Base-by-base conservation (phyloP, 1,140 invertebrate species). In the Ooceraea biroi region DNA sequence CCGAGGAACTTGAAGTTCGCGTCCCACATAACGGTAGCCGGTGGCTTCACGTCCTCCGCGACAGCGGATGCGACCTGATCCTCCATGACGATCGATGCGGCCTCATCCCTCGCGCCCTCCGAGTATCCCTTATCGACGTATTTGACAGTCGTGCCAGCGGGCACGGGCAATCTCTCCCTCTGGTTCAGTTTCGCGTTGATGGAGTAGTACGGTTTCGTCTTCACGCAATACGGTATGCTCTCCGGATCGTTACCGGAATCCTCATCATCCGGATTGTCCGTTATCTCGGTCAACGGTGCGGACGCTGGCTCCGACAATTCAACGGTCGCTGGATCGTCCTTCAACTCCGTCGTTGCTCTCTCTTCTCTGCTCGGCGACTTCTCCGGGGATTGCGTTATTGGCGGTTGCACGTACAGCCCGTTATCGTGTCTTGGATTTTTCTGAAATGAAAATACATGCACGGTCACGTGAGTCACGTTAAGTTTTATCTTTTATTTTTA, bases 171-270 rank as follows among this genome's bases (percentile, higher is more conserved):
- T 73, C 88, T 93, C 66, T 94, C 94, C 36, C 92, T 89, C 71
- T 93, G 93, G 61, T 93, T 93, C 46, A 94, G 66, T 61, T 94
- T 94, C 0, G 93, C 93, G 27, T 94, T 94, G 88, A 94, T 94
- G 0, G 94, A 94, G 63, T 94, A 94, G 65, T 94, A 94, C 5
- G 94, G 93, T 17, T 94, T 94, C 7, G 93, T 94, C 76, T 94
- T 94, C 1, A 94, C 92, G 60, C 93, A 93, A 77, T 92, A 94
- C 8, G 93, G 86, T 71, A 93, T 92, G 74, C 91, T 92, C 60
- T 93, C 92, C 44, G 90, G 84, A 48, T 93, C 92, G 66, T 88
- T 91, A 11, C 85, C 87, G 7, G 90, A 89, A 22, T 92, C 87
- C 22, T 91, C 91, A 3, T 80, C 76, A 12, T 80, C 76, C 44